Evolutionary conservation across 2,113 vertebrate species (phyloP).

Genomic region (Anseranas semipalmata): DNA sequence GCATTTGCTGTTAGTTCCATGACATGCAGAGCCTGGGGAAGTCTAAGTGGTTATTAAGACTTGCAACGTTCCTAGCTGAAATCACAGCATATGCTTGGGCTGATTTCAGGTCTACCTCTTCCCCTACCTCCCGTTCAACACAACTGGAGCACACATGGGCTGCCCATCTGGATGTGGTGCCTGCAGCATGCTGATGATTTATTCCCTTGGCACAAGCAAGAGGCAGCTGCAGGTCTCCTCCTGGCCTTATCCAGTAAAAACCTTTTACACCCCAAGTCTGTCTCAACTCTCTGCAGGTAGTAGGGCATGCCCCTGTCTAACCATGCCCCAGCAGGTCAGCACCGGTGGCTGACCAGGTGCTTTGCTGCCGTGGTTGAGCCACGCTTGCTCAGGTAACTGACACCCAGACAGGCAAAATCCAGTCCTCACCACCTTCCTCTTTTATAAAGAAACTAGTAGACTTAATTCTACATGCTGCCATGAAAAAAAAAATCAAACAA

Average conservation of each 20-base stretch:
- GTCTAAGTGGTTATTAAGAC: background rate
- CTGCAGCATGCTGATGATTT: background rate
- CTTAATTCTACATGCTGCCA: background rate
- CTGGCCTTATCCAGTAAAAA: background rate
- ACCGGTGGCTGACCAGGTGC: too few relatives aligned
- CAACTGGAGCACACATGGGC: background rate
- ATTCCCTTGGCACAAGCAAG: background rate
- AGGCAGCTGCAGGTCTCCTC: background rate
- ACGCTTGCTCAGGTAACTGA: background rate
- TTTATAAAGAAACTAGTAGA: background rate
- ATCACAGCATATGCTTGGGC: background rate
- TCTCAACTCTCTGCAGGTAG: background rate
- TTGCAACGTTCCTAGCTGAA: background rate
- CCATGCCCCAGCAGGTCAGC: background rate
- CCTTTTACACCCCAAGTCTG: background rate
- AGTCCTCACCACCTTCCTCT: background rate
- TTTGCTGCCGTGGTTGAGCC: background rate
- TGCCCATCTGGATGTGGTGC: background rate
- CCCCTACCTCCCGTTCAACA: background rate
- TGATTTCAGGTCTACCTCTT: background rate
- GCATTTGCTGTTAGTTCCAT: background rate
- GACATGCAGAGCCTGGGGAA: background rate
- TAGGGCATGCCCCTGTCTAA: background rate
- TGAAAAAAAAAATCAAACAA: background rate
- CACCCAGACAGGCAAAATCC: fast-evolving